phyloP scores from a whole-genome alignment of 2,888 invertebrate species.

The Liodrosophila aerea region DNA sequence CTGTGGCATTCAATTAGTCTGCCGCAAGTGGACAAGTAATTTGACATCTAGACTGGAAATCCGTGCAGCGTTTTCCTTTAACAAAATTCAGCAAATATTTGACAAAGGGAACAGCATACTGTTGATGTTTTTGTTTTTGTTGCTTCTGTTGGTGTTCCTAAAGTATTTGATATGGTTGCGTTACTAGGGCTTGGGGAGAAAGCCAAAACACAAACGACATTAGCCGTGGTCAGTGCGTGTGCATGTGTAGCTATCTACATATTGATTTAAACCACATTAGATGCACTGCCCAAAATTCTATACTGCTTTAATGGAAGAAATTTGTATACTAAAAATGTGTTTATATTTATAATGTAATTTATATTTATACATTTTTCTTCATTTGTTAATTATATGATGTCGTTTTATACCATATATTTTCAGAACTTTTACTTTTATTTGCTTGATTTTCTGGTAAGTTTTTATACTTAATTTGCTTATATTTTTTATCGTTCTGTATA shows the following conservation, averaged over 20 bases:
- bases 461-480: no score
- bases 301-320: no score
- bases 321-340: no score
- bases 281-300: slow-evolving; percentile 24
- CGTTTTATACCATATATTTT: no score
- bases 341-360: no score
- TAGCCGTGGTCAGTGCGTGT: slow-evolving; percentile 65
- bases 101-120: slow-evolving; percentile 39
- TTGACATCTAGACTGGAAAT: slow-evolving; percentile 35
- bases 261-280: slow-evolving; percentile 8
- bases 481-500: no score
- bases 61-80: slow-evolving; percentile 25
- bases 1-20: slow-evolving; percentile 61
- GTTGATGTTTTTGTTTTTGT: slow-evolving; percentile 19
- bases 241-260: slow-evolving; percentile 2
- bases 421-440: no score
- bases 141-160: slow-evolving; percentile 8
- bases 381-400: no score
- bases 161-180: no score
- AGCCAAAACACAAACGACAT: slow-evolving; percentile 70
- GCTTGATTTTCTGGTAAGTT: no score
- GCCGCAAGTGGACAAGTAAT: slow-evolving; percentile 34
- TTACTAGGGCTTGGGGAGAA: slow-evolving; percentile 28
- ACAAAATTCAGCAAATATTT: slow-evolving; percentile 60
- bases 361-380: no score